phyloP scores from a whole-genome alignment of 2,113 vertebrate genomes.

The Siniperca knerii region DNA sequence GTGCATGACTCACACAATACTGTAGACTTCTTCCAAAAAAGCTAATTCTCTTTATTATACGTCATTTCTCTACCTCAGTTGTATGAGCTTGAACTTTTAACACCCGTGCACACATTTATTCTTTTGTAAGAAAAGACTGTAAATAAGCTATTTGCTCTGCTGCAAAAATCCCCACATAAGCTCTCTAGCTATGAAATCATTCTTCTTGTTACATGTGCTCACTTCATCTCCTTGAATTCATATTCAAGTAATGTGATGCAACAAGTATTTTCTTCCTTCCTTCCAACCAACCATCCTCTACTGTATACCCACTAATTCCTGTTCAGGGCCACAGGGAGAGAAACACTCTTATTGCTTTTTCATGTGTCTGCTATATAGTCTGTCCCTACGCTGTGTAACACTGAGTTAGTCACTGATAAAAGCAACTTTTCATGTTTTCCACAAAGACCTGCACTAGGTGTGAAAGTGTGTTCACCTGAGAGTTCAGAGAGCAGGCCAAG shows the following conservation, averaged over 20 bases:
- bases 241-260: conserved; percentile 7
- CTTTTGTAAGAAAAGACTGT: not conserved
- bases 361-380: not conserved
- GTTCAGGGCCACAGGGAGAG: not conserved
- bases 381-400: not conserved
- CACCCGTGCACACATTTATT: not conserved
- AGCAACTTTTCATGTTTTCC: conserved; percentile 15
- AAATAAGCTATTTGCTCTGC: not conserved
- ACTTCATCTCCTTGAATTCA: conserved; percentile 8
- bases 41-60: not conserved
- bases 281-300: not conserved
- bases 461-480: conserved; percentile 27
- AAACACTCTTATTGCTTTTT: not conserved
- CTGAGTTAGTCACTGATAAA: conserved; percentile 13
- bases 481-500: not conserved
- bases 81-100: not conserved
- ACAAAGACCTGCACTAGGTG: not conserved
- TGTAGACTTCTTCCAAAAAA: not conserved
- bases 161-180: not conserved
- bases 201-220: not conserved
- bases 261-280: not conserved
- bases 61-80: not conserved
- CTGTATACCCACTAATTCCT: not conserved
- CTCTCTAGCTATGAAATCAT: not conserved
- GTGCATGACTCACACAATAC: not conserved